Conservation (phyloP, 2,797 vertebrate genomes). For the Pyrrhura leucotis region DNA sequence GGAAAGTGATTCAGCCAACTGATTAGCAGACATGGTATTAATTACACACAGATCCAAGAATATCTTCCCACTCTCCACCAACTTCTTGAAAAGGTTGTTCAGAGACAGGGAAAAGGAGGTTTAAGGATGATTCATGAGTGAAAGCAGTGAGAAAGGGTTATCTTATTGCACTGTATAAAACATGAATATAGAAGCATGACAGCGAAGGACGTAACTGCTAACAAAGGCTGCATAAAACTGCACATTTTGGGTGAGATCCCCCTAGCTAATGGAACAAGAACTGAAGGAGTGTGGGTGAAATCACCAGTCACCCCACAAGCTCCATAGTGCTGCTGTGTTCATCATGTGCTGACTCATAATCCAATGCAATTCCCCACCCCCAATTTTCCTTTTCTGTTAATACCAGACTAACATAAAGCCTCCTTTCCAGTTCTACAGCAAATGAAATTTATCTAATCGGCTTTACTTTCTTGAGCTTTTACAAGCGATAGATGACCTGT, state of each 20-base stretch:
- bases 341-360: conserved; percentile 49
- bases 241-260: not conserved
- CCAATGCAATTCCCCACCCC: not conserved
- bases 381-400: conserved; percentile 41
- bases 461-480: conserved; percentile 53
- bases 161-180: conserved; percentile 67
- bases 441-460: conserved; percentile 59
- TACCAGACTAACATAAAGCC: conserved; percentile 49
- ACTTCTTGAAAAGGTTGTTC: conserved; percentile 49
- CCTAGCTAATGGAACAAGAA: not conserved
- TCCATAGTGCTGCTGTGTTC: not conserved
- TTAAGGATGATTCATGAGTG: conserved; percentile 40
- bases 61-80: conserved; percentile 50
- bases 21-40: conserved; percentile 35
- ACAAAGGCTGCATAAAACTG: not conserved
- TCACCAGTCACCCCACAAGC: not conserved
- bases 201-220: not conserved
- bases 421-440: conserved; percentile 12
- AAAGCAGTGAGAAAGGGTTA: conserved; percentile 54
- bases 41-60: not conserved
- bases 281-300: conserved; percentile 12
- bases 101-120: not conserved
- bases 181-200: not conserved
- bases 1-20: conserved; percentile 22
- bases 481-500: not conserved